Base-by-base conservation (phyloP, 2,113 vertebrate genomes). In the Nyctereutes procyonoides region DNA sequence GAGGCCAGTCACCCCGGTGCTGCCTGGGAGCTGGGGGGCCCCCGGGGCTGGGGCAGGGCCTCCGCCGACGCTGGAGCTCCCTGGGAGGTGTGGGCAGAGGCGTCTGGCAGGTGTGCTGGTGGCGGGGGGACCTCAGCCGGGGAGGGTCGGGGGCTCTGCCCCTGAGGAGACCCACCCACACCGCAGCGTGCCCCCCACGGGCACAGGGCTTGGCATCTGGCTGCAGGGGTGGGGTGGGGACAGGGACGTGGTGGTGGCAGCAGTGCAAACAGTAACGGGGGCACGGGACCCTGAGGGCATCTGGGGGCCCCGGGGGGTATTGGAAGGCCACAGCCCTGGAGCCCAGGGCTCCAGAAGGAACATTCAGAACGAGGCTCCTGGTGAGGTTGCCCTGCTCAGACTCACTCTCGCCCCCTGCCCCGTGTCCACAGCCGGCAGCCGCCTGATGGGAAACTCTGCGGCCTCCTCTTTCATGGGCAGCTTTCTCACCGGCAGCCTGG, bases 401-500 rank as follows among this genome's bases (percentile, higher is more conserved):
- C 71, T 94, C 56, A 89, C 35, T 24, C 82, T 81, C 0, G 16
- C 58, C 95, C 87, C 97, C 97, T 56, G 94, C 96, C 86, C 97
- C 97, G 91, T 97, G 95, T 62, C 93, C 12, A 26, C 98, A 99
- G 98, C 99, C 98, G 98, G 99, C 98, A 99, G 99, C 98, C 99
- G 99, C 98, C 98, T 99, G 98, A 99, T 99, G 99, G 99, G 99
- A 82, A 99, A 99, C 86, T 71, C 98, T 8, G 98, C 99, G 10
- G 98, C 99, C 55, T 99, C 99, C 55, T 99, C 99, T 87, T 99
- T 99, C 99, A 99, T 99, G 99, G 99, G 99, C 98, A 99, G 99
- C 93, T 99, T 99, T 98, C 99, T 99, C 98, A 99, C 99, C 98
- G 98, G 99, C 99, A 99, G 99, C 98, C 98, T 99, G 98, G 99